Evolutionary conservation across 2,888 invertebrate species (phyloP), one percentile per base, ranked within the genome.

Genomic region (Neocrepidodera transversa): DNA sequence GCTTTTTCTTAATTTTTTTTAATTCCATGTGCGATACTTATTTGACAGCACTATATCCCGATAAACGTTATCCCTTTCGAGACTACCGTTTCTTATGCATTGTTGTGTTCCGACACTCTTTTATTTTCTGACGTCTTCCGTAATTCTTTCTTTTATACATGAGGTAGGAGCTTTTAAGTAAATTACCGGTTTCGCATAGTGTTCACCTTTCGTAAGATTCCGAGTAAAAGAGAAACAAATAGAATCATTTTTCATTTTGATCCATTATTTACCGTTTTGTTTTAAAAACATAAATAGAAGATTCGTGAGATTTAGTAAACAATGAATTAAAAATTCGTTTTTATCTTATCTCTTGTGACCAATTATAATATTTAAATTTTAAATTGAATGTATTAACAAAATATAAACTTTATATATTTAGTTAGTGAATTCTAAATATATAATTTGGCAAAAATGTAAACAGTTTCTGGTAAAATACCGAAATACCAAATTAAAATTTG

Each of bases 11-110:
- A n/a, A n/a, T n/a, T n/a, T n/a, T n/a, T n/a, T n/a, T n/a, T n/a
- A n/a, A n/a, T n/a, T n/a, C n/a, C n/a, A n/a, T n/a, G n/a, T n/a
- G n/a, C n/a, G n/a, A n/a, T n/a, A n/a, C n/a, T n/a, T n/a, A n/a
- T n/a, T n/a, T n/a, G n/a, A n/a, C n/a, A n/a, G 42, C 20, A 23
- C 42, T 42, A 42, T 53, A 43, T 11, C 14, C 45, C 67, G 68
- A 70, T 69, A 68, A 68, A 70, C 67, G 70, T 69, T 62, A 68
- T 67, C 56, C 58, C 43, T 23, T 64, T 63, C 55, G 43, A 62
- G 60, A 64, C 64, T 52, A 45, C 62, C 62, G 51, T 58, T 65
- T 64, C 52, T 62, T 60, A 48, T 60, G 60, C 61, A 63, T 67
- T 62, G 64, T 64, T 62, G 62, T 65, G 58, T 48, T 30, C 35